Base-by-base conservation (phyloP, 2,797 vertebrate species). In the Sebastes minor region DNA sequence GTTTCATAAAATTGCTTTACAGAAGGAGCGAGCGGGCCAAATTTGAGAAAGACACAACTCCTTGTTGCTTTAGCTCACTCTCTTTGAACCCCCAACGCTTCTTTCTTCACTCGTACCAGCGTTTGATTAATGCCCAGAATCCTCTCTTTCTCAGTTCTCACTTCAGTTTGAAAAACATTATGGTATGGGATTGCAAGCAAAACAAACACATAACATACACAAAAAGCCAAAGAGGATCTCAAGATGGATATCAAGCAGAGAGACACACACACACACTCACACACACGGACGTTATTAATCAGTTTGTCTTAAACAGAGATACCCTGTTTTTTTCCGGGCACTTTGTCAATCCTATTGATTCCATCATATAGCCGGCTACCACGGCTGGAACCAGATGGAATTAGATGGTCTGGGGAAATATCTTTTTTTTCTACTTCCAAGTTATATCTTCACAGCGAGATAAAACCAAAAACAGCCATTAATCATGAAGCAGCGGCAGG, bases 401-500 rank as follows among this genome's bases (percentile, higher is more conserved):
- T 83, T 69, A 52, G 78, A 91, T 81, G 70, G 67, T 89, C 75
- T 80, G 77, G 86, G 83, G 84, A 88, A 82, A 84, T 81, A 70
- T 89, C 35, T 84, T 63, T 83, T 83, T 74, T 81, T 63, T 74
- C 28, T 73, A 14, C 71, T 76, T 82, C 78, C 53, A 81, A 85
- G 65, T 87, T 85, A 84, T 90, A 90, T 91, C 76, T 92, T 69
- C 71, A 85, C 83, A 64, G 86, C 53, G 38, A 90, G 86, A 91
- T 88, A 91, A 90, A 90, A 82, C 70, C 77, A 85, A 60, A 88
- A 88, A 87, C 82, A 92, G 28, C 72, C 86, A 94, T 94, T 94
- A 86, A 94, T 91, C 92, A 92, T 52, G 64, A 80, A 73, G 78
- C 71, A 2, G 10, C 42, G 22, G 75, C 84, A 89, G 85, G 71